These are phyloP conservation scores for Sylvia atricapilla DNA, from an alignment of 2,113 vertebrate species.

Conservation along the genomic window DNA sequence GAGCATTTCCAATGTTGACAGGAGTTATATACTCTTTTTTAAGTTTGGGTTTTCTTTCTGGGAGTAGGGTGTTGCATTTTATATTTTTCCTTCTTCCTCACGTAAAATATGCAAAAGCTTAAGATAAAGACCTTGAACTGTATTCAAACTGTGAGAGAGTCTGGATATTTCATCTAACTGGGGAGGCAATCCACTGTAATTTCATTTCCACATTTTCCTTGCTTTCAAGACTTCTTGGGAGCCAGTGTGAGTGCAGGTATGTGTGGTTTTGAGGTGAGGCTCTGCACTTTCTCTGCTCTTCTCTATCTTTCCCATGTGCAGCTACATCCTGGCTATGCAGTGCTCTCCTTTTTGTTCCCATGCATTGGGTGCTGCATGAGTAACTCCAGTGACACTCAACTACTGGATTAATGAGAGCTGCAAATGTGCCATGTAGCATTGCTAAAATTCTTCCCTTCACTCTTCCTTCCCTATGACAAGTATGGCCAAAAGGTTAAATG, in stretches of 20 bases:
- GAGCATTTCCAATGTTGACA: not conserved
- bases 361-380: not conserved
- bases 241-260: not conserved
- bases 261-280: not conserved
- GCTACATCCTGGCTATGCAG: not conserved
- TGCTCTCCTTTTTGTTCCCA: not conserved
- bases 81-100: not conserved
- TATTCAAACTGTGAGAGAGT: constrained; percentile 26
- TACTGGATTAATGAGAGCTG: not conserved
- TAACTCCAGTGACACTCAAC: not conserved
- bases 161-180: constrained; percentile 32
- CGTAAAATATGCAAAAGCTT: constrained; percentile 12
- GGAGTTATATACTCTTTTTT: not conserved
- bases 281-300: not conserved
- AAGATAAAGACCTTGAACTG: not conserved
- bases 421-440: not conserved
- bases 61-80: not conserved
- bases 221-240: not conserved
- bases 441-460: not conserved
- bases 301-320: not conserved
- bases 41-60: not conserved
- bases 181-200: not conserved
- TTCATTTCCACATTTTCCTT: constrained; percentile 1
- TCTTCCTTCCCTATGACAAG: not conserved
- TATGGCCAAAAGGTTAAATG: not conserved